Percentiles rank a stretch among this genome's conserved stretches.
These are phyloP conservation scores for Gracilinanus agilis DNA, from an alignment of 2,113 vertebrate species.

Conservation along the genomic window DNA sequence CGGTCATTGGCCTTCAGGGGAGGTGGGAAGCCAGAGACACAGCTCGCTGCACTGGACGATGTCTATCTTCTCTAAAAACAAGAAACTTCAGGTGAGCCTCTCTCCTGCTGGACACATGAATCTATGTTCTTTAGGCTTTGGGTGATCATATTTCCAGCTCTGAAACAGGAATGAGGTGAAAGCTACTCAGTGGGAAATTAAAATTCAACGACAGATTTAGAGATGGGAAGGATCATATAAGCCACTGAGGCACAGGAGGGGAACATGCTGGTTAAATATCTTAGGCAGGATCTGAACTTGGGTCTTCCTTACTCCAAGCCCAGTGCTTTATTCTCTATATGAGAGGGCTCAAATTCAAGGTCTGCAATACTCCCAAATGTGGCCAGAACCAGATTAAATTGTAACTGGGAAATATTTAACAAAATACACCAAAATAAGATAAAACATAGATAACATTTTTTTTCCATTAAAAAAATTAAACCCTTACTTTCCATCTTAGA, in stretches of 20 bases:
- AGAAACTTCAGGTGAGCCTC: rapidly evolving
- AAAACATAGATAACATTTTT: background rate
- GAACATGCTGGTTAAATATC: background rate
- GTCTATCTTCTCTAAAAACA: background rate
- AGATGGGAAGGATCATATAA: background rate
- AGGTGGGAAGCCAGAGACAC: rapidly evolving
- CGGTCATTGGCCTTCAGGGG: rapidly evolving
- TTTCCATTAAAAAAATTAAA: too few relatives aligned
- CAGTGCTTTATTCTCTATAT: background rate
- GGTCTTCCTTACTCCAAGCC: background rate
- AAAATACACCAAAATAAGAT: background rate
- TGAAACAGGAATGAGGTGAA: background rate
- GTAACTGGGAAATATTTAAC: background rate
- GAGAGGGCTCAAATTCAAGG: background rate
- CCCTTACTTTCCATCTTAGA: too few relatives aligned
- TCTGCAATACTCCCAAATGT: background rate
- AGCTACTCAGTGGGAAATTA: rapidly evolving
- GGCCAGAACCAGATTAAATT: background rate
- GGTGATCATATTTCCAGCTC: background rate
- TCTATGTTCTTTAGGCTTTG: background rate
- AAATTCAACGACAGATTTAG: background rate
- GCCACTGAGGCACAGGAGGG: background rate
- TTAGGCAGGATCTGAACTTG: background rate
- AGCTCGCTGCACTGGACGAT: too few relatives aligned
- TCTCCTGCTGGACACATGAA: background rate